Percentiles rank a stretch among this genome's conserved stretches.
Evolutionary conservation across 2,888 invertebrate species (phyloP).

Genomic region (Portevinia maculata): DNA sequence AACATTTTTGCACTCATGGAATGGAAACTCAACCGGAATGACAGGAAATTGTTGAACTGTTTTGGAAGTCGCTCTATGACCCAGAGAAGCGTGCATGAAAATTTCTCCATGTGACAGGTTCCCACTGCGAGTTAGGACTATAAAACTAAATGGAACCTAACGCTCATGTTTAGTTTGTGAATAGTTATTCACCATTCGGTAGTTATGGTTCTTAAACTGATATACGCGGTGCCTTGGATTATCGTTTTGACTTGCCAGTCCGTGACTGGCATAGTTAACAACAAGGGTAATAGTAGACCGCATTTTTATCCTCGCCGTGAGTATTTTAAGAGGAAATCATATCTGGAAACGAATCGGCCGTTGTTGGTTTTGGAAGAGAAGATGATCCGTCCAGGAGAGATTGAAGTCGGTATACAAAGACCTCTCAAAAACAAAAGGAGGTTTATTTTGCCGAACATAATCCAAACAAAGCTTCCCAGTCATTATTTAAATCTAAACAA

Average conservation of each 20-base stretch:
- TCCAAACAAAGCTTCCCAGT: conserved; percentile 75
- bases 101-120: conserved; percentile 50
- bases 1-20: conserved; percentile 12
- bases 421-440: conserved; percentile 14
- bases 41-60: conserved; percentile 21
- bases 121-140: conserved; percentile 21
- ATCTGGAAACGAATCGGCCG: conserved; percentile 77
- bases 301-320: conserved; percentile 56
- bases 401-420: conserved; percentile 12
- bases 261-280: conserved; percentile 38
- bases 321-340: conserved; percentile 62
- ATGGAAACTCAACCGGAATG: conserved; percentile 65
- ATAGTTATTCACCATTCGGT: conserved; percentile 9
- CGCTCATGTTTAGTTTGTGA: conserved; percentile 51
- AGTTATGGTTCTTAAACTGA: conserved; percentile 23
- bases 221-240: conserved; percentile 15
- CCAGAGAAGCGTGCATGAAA: conserved; percentile 27
- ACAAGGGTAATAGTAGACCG: conserved; percentile 25
- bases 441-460: conserved; percentile 6
- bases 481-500: conserved; percentile 75
- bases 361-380: conserved; percentile 80
- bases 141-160: conserved; percentile 52
- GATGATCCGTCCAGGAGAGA: conserved; percentile 71
- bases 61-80: conserved; percentile 52
- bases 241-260: conserved; percentile 17